Conservation (phyloP, 2,888 invertebrate genomes). For the Taphrorychus bicolor region DNA sequence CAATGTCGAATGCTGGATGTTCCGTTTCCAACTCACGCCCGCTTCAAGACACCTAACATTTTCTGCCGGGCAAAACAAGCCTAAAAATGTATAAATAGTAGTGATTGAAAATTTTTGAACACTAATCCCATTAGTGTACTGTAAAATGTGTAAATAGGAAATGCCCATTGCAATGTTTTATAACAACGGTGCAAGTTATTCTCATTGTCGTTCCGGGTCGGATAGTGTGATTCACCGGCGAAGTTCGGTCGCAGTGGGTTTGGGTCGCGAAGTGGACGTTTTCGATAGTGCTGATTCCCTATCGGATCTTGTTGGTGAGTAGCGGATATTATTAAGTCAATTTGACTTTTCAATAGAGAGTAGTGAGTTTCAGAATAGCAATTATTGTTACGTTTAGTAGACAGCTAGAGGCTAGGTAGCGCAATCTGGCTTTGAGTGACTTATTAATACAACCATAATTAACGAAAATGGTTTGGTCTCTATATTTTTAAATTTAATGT, state of each 20-base stretch:
- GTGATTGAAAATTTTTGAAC: neutral
- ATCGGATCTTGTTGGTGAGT: slow-evolving; percentile 58
- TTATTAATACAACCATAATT: too few relatives aligned
- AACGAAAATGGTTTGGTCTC: too few relatives aligned
- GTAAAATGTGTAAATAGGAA: slow-evolving; percentile 12
- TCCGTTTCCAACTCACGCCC: neutral
- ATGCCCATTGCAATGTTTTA: slow-evolving; percentile 38
- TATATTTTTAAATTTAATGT: too few relatives aligned
- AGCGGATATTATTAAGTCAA: neutral
- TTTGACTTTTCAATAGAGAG: too few relatives aligned
- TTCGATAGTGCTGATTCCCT: slow-evolving; percentile 58
- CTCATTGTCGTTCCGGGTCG: slow-evolving; percentile 57
- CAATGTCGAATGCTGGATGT: neutral
- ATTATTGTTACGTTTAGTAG: too few relatives aligned
- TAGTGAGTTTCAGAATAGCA: too few relatives aligned
- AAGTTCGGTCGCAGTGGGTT: slow-evolving; percentile 38
- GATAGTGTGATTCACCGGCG: slow-evolving; percentile 55
- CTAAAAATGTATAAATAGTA: slow-evolving; percentile 31
- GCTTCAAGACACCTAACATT: slow-evolving; percentile 4
- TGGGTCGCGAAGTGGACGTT: slow-evolving; percentile 42
- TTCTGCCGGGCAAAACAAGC: neutral
- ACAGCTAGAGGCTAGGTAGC: too few relatives aligned
- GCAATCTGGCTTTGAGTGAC: too few relatives aligned
- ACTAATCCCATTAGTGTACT: slow-evolving; percentile 11
- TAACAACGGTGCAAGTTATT: slow-evolving; percentile 51